Evolutionary conservation across 2,113 vertebrate genomes (phyloP).

Genomic region (Gnathonemus longibarbis): DNA sequence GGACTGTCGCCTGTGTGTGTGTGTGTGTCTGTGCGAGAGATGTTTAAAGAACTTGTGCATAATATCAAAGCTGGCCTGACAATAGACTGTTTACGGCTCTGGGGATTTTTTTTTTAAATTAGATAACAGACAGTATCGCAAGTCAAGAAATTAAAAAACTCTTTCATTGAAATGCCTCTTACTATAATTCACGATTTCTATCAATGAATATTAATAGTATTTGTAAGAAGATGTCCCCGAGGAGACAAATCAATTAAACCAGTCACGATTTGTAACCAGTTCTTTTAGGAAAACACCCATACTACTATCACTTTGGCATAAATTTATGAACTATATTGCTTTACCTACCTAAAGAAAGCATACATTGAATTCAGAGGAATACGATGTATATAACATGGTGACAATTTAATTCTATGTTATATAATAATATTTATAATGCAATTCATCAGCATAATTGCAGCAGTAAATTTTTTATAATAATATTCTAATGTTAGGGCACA

Average conservation of each 20-base stretch:
- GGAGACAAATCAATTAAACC: neutral
- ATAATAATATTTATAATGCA: neutral
- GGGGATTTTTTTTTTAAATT: neutral
- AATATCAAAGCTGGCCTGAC: neutral
- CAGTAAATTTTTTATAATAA: neutral
- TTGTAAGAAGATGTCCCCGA: neutral
- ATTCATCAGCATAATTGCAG: neutral
- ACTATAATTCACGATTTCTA: neutral
- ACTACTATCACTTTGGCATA: neutral
- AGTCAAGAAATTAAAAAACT: neutral
- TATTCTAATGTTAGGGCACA: neutral
- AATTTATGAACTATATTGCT: neutral
- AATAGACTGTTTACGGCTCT: neutral
- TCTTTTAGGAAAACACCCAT: neutral
- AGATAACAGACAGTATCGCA: neutral
- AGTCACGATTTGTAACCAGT: neutral
- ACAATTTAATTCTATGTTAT: neutral
- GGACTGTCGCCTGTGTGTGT: slow-evolving; percentile 2
- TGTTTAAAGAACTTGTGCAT: neutral
- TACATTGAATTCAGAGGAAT: neutral
- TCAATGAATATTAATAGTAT: neutral
- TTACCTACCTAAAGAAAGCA: neutral
- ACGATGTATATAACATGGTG: neutral
- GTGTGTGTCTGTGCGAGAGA: neutral
- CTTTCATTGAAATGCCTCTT: neutral